Percentiles rank a stretch among this genome's conserved stretches.
phyloP scores from a whole-genome alignment of 2,888 invertebrate genomes.

The Ryuthela nishihirai region DNA sequence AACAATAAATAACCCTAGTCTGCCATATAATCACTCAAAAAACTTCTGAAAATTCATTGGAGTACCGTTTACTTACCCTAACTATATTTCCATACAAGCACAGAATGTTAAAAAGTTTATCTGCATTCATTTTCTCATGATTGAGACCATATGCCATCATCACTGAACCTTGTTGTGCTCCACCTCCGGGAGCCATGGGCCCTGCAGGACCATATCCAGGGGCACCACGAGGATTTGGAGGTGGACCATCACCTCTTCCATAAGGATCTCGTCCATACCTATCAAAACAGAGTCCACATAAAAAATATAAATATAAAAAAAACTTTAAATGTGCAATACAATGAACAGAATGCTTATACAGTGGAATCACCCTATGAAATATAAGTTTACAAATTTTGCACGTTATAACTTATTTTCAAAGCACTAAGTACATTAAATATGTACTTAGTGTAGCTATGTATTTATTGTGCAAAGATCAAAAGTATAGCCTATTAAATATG shows the following conservation, averaged over 20 bases:
- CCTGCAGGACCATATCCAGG: conserved; percentile 36
- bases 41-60: no score
- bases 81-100: conserved; percentile 98
- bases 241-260: conserved; percentile 35
- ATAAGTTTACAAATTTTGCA: no score
- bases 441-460: no score
- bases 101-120: conserved; percentile 94
- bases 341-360: no score
- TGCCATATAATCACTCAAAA: no score
- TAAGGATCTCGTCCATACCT: conserved; percentile 36
- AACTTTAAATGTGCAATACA: no score
- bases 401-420: no score
- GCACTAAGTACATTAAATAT: no score
- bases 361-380: no score
- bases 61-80: conserved; percentile 77
- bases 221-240: conserved; percentile 31
- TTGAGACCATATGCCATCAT: conserved; percentile 98
- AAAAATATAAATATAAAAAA: neutral
- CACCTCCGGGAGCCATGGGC: conserved; percentile 39
- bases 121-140: conserved; percentile 88
- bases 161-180: conserved; percentile 72
- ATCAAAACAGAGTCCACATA: neutral
- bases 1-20: no score
- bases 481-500: no score
- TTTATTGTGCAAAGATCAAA: no score